Conservation (phyloP, 1,140 invertebrate genomes). For the Halyomorpha halys region DNA sequence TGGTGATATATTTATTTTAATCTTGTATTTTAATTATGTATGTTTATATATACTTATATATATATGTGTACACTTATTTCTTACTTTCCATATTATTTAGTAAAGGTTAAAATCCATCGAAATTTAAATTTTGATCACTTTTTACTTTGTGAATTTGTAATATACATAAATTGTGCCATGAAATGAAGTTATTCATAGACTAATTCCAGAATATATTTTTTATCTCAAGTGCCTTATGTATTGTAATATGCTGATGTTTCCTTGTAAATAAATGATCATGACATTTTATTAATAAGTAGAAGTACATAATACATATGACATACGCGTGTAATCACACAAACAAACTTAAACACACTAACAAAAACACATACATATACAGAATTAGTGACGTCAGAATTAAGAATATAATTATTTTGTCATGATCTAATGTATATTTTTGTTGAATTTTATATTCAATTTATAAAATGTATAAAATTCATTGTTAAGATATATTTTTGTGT, state of each 20-base stretch:
- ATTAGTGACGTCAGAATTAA: too few species aligned
- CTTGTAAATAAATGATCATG: too few species aligned
- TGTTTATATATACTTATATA: not conserved
- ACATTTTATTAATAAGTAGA: too few species aligned
- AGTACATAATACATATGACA: too few species aligned
- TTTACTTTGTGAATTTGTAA: not conserved
- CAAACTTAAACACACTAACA: too few species aligned
- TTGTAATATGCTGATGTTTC: too few species aligned
- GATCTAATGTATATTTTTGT: not conserved
- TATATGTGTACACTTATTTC: not conserved
- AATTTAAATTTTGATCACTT: not conserved
- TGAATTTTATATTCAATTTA: conserved; percentile 5
- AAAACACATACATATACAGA: too few species aligned
- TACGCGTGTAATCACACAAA: too few species aligned
- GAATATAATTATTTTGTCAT: too few species aligned
- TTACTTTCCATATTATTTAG: too few species aligned
- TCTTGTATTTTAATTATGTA: not conserved
- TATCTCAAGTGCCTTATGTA: not conserved
- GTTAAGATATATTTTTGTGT: not conserved
- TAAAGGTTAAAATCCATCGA: too few species aligned
- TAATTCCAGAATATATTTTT: not conserved
- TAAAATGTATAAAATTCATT: not conserved
- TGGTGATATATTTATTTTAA: conserved; percentile 10
- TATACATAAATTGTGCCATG: not conserved
- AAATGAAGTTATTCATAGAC: conserved; percentile 3